Evolutionary conservation across 1,140 invertebrate species (phyloP), one percentile per base, ranked within the genome.

Genomic region (Choristoneura fumiferana): DNA sequence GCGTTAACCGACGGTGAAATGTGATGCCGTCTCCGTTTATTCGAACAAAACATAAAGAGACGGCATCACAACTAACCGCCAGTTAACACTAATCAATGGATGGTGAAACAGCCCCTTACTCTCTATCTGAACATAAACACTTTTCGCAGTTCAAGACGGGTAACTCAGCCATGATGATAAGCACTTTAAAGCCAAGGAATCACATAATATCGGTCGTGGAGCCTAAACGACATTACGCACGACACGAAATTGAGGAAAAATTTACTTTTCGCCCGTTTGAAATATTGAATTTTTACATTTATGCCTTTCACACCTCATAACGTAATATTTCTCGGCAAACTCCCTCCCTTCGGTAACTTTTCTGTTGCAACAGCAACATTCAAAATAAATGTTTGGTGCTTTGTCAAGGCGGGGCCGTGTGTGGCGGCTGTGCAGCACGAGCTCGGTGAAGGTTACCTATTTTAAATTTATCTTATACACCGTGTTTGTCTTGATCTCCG

Each of bases 231-330:
- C 63, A 69, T 64, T 73, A 68, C 72, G 71, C 71, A 63, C 60
- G 60, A 58, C 67, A 68, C 71, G 64, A 71, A 82, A 84, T 77
- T 73, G 76, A 67, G 75, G 72, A 79, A 82, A 82, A 87, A 83
- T 80, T 81, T 76, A 74, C 73, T 65, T 60, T 77, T 76, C 69
- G 67, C 57, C 58, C 74, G 58, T 71, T 71, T 82, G 76, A 83
- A 85, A 85, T 82, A 87, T 86, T 84, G 77, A 84, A 86, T 84
- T 81, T 87, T 87, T 85, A 87, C 84, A 89, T 89, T 87, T 84
- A 89, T 89, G 80, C 77, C 78, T 84, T 87, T 89, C 75, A 86
- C 86, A 87, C 86, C 86, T 87, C 86, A 89, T 87, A 86, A 87
- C 83, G 81, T 86, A 84, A 87, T 89, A 89, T 85, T 82, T 87